These are phyloP conservation scores for Drosophila anceps DNA, from an alignment of 2,888 invertebrate species.

Conservation along the genomic window DNA sequence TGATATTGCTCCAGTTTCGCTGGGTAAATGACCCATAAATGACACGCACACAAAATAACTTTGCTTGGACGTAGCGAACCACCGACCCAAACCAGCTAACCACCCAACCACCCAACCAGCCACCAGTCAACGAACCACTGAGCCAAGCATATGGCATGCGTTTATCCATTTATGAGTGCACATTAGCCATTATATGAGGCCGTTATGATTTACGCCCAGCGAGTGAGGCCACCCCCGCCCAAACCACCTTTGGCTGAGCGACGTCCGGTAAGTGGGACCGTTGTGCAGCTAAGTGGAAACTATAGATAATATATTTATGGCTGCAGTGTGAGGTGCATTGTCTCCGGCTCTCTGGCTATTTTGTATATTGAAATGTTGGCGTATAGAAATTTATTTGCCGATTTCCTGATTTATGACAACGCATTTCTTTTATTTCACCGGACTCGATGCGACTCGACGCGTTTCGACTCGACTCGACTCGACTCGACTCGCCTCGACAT, in stretches of 20 bases:
- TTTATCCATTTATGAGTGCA: conserved; percentile 81
- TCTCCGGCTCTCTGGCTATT: conserved; percentile 44
- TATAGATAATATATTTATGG: conserved; percentile 84
- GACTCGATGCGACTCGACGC: no score
- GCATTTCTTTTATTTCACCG: conserved; percentile 61
- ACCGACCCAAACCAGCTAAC: no score
- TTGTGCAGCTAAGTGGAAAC: conserved; percentile 85
- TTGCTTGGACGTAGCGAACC: conserved; percentile 17
- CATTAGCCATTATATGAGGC: conserved; percentile 67
- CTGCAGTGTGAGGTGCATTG: conserved; percentile 56
- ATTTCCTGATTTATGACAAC: conserved; percentile 76
- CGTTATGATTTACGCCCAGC: conserved; percentile 81
- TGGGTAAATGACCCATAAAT: conserved; percentile 74
- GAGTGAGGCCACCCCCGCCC: conserved; percentile 11
- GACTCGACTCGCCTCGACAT: not conserved
- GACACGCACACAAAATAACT: conserved; percentile 57
- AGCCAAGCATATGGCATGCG: conserved; percentile 60
- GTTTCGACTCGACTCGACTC: no score
- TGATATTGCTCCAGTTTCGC: conserved; percentile 13
- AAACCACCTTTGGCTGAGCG: conserved; percentile 41
- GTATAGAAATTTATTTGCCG: conserved; percentile 75
- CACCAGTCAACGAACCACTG: conserved; percentile 2
- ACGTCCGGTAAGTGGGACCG: conserved; percentile 77
- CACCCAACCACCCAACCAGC: not conserved
- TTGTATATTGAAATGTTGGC: conserved; percentile 76